Percentiles rank a stretch among this genome's conserved stretches.
phyloP scores from a whole-genome alignment of 2,888 invertebrate species.

The Drosophila quinaria region DNA sequence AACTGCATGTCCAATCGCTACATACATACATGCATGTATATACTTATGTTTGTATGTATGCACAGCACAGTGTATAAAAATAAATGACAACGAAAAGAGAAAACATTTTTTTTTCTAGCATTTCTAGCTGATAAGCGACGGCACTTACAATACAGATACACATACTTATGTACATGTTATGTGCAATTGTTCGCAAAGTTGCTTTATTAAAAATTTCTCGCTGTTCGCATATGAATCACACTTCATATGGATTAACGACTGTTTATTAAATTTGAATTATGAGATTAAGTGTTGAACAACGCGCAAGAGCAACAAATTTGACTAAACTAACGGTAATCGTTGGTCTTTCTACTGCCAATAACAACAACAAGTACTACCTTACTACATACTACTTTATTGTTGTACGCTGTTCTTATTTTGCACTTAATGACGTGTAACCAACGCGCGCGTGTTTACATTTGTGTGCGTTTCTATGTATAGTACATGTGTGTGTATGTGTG shows the following conservation, averaged over 20 bases:
- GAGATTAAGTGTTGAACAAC: conserved; percentile 24
- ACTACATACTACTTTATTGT: conserved; percentile 54
- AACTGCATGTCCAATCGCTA: conserved; percentile 30
- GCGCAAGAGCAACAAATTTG: conserved; percentile 11
- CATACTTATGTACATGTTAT: conserved; percentile 15
- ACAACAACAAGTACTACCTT: conserved; percentile 34
- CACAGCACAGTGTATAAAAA: conserved; percentile 60
- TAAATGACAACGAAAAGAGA: conserved; percentile 69
- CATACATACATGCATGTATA: conserved; percentile 13
- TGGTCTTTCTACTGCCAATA: conserved; percentile 17
- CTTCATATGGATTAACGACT: conserved; percentile 43
- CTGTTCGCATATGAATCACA: conserved; percentile 51
- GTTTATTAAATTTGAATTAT: conserved; percentile 41
- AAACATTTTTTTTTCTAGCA: conserved; percentile 69
- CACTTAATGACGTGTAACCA: conserved; percentile 79
- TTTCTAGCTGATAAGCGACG: conserved; percentile 71
- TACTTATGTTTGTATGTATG: conserved; percentile 30
- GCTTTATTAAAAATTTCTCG: conserved; percentile 41
- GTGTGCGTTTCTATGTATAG: conserved; percentile 44
- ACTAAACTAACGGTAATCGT: conserved; percentile 35
- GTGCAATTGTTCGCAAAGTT: conserved; percentile 43
- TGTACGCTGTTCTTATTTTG: conserved; percentile 71
- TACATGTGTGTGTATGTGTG: conserved; percentile 20
- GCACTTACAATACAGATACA: conserved; percentile 22
- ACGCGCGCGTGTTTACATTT: conserved; percentile 65